Conservation (phyloP, 1,140 invertebrate species). For the Aphelenchoides avenae region DNA sequence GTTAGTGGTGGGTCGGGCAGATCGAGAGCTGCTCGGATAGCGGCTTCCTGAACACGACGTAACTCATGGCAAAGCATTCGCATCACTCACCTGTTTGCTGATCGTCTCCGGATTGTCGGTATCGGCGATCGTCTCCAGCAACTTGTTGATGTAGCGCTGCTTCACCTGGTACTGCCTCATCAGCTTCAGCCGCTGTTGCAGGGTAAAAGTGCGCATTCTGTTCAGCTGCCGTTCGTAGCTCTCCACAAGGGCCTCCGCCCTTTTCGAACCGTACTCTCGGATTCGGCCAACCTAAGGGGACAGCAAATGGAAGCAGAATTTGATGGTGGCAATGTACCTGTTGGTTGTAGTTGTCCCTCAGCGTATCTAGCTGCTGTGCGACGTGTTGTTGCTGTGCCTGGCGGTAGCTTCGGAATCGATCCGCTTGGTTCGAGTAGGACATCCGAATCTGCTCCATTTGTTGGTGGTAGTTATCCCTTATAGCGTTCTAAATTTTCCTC, state of each 20-base stretch:
- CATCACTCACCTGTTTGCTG: conserved; percentile 32
- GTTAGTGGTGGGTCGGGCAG: conserved; percentile 20
- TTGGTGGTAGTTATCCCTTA: conserved; percentile 57
- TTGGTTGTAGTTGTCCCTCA: conserved; percentile 54
- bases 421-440: conserved; percentile 52
- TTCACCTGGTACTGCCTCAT: conserved; percentile 58
- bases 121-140: conserved; percentile 48
- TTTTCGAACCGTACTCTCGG: conserved; percentile 51
- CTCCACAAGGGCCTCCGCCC: conserved; percentile 53
- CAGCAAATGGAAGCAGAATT: conserved; percentile 1
- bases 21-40: conserved; percentile 47
- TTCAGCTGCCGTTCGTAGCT: conserved; percentile 56
- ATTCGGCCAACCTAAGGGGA: conserved; percentile 47
- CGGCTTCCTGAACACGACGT: conserved; percentile 43
- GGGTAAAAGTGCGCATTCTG: conserved; percentile 53
- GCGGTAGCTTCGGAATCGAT: conserved; percentile 56
- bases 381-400: conserved; percentile 53
- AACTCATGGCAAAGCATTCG: conserved; percentile 5
- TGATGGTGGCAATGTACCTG: conserved; percentile 28
- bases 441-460: conserved; percentile 52
- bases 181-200: conserved; percentile 55
- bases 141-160: conserved; percentile 54
- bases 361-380: conserved; percentile 52
- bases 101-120: conserved; percentile 47
- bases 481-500: too few relatives aligned